These are phyloP conservation scores for Helicoverpa armigera DNA, from an alignment of 1,140 invertebrate species.

Conservation along the genomic window DNA sequence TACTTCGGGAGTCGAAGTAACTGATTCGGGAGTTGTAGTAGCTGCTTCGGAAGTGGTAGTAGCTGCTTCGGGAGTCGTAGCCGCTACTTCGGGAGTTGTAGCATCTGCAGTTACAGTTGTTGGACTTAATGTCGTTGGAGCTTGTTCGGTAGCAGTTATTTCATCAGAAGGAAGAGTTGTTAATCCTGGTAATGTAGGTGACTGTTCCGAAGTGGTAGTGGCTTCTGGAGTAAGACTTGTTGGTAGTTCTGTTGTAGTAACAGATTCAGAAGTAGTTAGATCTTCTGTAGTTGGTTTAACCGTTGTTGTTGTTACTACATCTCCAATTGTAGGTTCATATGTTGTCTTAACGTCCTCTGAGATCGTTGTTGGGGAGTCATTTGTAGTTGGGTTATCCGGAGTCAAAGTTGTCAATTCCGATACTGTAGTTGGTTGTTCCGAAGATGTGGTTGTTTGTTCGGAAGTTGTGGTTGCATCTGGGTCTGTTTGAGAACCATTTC, in stretches of 20 bases:
- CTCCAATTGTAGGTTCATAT: too few species aligned
- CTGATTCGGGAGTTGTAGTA: neutral
- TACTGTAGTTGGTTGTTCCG: neutral
- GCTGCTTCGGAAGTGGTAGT: neutral
- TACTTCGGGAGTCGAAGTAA: too few species aligned
- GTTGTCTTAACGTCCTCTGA: too few species aligned
- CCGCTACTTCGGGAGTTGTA: neutral
- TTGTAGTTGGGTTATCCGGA: neutral
- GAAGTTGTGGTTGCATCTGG: neutral
- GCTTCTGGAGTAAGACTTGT: too few species aligned
- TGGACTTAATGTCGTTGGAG: neutral
- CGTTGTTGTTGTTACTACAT: too few species aligned
- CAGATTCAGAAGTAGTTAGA: too few species aligned
- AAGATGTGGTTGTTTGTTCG: neutral
- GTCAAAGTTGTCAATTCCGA: neutral
- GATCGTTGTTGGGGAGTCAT: too few species aligned
- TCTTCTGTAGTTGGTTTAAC: too few species aligned
- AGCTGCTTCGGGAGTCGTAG: neutral
- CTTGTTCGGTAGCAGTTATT: neutral
- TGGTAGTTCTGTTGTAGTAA: too few species aligned
- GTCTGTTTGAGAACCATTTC: neutral
- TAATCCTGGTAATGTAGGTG: neutral
- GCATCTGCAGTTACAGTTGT: neutral
- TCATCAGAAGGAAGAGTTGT: too few species aligned
- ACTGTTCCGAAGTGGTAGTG: neutral